A percentile compares a stretch with the other conserved stretches of the same genome.
Conservation (phyloP, 2,113 vertebrate genomes). For the Ophiodon elongatus region DNA sequence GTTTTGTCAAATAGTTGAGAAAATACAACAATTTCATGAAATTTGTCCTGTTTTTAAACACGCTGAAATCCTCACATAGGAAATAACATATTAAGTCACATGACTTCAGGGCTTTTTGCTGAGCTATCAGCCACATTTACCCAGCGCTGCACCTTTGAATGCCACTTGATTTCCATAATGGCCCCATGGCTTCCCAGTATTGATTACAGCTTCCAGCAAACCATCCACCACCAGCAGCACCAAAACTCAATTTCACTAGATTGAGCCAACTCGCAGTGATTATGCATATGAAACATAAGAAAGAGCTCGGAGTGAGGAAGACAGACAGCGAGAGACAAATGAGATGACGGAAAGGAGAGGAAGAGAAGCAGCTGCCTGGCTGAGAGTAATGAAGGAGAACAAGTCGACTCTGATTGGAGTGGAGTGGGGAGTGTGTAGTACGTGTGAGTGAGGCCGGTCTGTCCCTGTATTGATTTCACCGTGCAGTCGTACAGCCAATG, state of each 20-base stretch:
- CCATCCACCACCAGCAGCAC: constrained; percentile 42
- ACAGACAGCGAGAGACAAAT: constrained; percentile 47
- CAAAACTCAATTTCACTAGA: constrained; percentile 77
- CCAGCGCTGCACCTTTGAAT: constrained; percentile 50
- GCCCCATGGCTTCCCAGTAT: constrained; percentile 64
- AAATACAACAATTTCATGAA: background rate
- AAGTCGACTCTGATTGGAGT: constrained; percentile 75
- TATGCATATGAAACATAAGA: constrained; percentile 66
- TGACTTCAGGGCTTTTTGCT: constrained; percentile 10
- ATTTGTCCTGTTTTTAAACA: background rate
- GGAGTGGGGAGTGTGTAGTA: constrained; percentile 42
- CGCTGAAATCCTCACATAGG: background rate
- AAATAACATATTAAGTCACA: background rate
- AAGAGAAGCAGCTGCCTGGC: constrained; percentile 73
- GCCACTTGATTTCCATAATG: constrained; percentile 77
- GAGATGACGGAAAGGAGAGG: constrained; percentile 33
- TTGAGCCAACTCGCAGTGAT: constrained; percentile 74
- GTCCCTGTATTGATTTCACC: constrained; percentile 46
- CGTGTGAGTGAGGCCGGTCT: constrained; percentile 23
- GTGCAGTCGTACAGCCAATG: constrained; percentile 25
- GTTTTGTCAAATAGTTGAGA: background rate
- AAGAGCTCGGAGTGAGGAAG: constrained; percentile 20
- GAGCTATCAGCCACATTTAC: constrained; percentile 30
- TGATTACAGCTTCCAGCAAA: constrained; percentile 72
- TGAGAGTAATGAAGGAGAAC: constrained; percentile 72